phyloP scores from a whole-genome alignment of 2,797 vertebrate species.

The Gymnopithys bicolor region DNA sequence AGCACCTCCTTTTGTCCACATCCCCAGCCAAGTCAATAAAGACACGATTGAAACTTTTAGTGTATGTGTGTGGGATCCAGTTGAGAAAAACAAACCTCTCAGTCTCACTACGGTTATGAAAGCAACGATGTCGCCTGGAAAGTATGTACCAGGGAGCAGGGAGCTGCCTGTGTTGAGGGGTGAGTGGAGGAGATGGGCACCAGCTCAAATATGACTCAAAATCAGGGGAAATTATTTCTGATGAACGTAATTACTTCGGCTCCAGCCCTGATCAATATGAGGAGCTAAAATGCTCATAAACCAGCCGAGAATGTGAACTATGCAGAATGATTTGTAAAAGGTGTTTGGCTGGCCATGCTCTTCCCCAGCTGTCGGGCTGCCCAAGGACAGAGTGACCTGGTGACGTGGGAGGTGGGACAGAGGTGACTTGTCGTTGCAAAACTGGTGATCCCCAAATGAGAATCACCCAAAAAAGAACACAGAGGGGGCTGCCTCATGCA shows the following conservation, averaged over 20 bases:
- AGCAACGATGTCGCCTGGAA: slow-evolving; percentile 72
- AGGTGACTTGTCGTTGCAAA: neutral
- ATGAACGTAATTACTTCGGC: slow-evolving; percentile 69
- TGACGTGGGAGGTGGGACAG: neutral
- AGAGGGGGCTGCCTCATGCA: neutral
- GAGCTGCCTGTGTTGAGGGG: slow-evolving; percentile 17
- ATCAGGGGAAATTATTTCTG: slow-evolving; percentile 70
- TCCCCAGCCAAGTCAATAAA: slow-evolving; percentile 28
- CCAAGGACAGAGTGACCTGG: neutral
- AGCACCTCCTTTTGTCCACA: neutral
- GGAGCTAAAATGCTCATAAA: slow-evolving; percentile 60
- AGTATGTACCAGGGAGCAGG: slow-evolving; percentile 56
- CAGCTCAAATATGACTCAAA: slow-evolving; percentile 65
- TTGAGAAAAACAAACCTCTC: slow-evolving; percentile 46
- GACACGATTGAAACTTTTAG: neutral
- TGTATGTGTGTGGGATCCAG: slow-evolving; percentile 10
- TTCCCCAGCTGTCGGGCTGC: neutral
- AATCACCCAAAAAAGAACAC: neutral
- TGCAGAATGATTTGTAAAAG: slow-evolving; percentile 63
- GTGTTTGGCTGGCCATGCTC: slow-evolving; percentile 46
- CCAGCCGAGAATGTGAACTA: slow-evolving; percentile 53
- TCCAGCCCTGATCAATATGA: slow-evolving; percentile 71
- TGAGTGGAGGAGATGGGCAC: neutral
- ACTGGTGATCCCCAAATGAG: neutral
- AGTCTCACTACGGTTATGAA: slow-evolving; percentile 33